These are phyloP conservation scores for Phoxinus phoxinus DNA, from an alignment of 2,113 vertebrate genomes.

Conservation along the genomic window DNA sequence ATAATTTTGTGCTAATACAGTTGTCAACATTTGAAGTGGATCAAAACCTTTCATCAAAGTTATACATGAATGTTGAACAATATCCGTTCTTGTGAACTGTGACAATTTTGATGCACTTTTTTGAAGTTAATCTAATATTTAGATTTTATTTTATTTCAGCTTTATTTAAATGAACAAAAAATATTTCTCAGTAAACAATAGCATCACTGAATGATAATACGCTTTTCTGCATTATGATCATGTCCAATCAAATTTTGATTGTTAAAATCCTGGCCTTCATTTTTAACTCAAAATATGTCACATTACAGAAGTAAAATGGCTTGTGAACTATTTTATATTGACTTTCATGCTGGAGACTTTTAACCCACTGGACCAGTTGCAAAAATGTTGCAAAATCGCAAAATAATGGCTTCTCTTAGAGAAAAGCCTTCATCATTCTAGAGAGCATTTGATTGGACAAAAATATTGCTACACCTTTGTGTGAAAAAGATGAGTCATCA, in stretches of 20 bases:
- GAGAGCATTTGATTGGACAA: not conserved
- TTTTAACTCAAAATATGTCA: not conserved
- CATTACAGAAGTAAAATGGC: not conserved
- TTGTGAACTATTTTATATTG: too few relatives aligned
- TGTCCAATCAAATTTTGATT: not conserved
- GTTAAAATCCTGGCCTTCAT: not conserved
- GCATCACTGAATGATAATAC: not conserved
- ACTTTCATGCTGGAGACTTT: not conserved
- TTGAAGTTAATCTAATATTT: not conserved
- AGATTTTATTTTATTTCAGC: not conserved
- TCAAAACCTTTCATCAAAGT: too few relatives aligned
- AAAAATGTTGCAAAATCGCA: not conserved
- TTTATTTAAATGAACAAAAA: not conserved
- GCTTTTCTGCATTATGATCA: too few relatives aligned
- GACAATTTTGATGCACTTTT: too few relatives aligned
- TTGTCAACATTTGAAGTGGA: too few relatives aligned
- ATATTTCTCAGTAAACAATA: not conserved
- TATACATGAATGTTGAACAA: too few relatives aligned
- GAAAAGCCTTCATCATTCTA: not conserved
- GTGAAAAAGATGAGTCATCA: not conserved
- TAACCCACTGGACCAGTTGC: not conserved
- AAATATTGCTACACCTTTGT: not conserved
- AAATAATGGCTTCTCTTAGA: not conserved
- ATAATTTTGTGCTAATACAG: not conserved
- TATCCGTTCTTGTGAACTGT: too few relatives aligned